Evolutionary conservation across 1,140 invertebrate species (phyloP), one percentile per base, ranked within the genome.

Genomic region (Sycobia sp.): DNA sequence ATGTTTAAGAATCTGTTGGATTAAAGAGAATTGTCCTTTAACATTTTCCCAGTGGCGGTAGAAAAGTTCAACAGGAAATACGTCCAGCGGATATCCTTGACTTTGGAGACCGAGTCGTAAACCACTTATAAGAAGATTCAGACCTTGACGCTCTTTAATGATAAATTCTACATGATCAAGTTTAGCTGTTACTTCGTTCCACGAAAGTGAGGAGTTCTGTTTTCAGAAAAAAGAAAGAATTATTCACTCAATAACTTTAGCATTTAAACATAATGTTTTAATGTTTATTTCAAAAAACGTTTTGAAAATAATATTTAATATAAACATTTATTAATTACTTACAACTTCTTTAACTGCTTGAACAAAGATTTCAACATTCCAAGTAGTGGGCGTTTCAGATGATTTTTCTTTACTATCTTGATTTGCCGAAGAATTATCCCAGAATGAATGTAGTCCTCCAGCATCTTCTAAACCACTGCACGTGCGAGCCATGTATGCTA

Each of bases 281-380:
- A 32, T 32, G 4, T 32, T 32, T 32, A 7, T 32, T 32, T n/a
- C n/a, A n/a, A n/a, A n/a, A n/a, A 32, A 7, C 29, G 11, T 32
- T 32, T 32, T 44, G 11, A 41, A 55, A 51, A 13, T 13, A 39
- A 18, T 41, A 39, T 54, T 22, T 16, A 25, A 55, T 39, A 20
- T 11, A 39, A 32, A 32, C 11, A 32, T 32, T 4, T 32, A 32
- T 7, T 7, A 32, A 32, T 32, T 32, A 78, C 83, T 79, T 69
- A 92, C 90, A 66, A 95, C 82, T 76, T 97, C 95, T 78, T 96
- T 94, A 9, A 97, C 76, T 36, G 92, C 88, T 75, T 95, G 90
- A 9, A 97, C 89, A 78, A 97, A 97, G 49, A 95, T 86, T 73
- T 98, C 95, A 11, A 95, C 86, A 82, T 96, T 97, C 95, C 95